Evolutionary conservation across 2,113 vertebrate genomes (phyloP).

Genomic region (Platycercus adscitus): DNA sequence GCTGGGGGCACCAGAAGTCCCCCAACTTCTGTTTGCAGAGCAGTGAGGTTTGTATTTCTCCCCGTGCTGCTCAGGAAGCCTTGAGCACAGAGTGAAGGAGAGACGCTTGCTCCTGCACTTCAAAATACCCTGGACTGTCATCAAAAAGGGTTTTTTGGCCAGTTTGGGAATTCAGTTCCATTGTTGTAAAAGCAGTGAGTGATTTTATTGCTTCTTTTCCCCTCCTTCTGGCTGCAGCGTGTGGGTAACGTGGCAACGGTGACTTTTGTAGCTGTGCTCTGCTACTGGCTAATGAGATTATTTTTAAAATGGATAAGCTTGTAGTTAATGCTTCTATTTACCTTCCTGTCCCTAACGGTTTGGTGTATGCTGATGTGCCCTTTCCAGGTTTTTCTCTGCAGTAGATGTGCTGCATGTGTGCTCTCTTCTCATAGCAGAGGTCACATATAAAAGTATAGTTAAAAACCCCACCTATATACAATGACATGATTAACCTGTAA

Average conservation of each 20-base stretch:
- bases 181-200: neutral
- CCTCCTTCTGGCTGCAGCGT: neutral
- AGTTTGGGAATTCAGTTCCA: neutral
- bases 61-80: neutral
- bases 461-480: neutral
- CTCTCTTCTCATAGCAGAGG: neutral
- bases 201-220: neutral
- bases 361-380: rapidly evolving
- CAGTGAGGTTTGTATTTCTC: neutral
- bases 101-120: neutral
- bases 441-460: neutral
- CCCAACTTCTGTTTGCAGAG: rapidly evolving
- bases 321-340: neutral
- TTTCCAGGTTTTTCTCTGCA: neutral
- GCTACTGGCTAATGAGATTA: neutral
- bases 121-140: neutral
- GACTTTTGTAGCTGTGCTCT: neutral
- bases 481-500: neutral
- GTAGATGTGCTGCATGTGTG: rapidly evolving
- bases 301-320: neutral
- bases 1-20: rapidly evolving
- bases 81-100: neutral
- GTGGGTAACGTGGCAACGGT: neutral
- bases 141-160: neutral
- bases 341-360: neutral